phyloP scores from a whole-genome alignment of 2,113 vertebrate genomes.

The Podilymbus podiceps region DNA sequence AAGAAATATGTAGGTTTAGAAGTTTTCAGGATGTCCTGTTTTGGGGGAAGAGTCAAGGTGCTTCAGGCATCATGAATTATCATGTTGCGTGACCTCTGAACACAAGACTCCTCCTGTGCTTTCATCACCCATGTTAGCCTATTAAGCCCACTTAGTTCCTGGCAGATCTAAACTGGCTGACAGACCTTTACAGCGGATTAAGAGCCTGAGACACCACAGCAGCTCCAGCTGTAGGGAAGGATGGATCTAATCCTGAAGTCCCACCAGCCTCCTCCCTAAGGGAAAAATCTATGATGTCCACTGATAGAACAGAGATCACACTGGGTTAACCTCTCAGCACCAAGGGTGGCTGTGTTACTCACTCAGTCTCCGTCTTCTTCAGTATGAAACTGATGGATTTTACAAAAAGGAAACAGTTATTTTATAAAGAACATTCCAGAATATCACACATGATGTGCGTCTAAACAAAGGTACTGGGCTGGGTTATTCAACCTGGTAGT shows the following conservation, averaged over 20 bases:
- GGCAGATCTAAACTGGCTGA: background rate
- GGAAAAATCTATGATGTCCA: background rate
- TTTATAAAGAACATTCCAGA: background rate
- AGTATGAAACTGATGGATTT: background rate
- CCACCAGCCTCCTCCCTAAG: background rate
- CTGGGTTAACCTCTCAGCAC: background rate
- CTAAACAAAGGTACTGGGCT: background rate
- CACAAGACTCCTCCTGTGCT: rapidly evolving
- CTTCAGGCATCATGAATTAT: background rate
- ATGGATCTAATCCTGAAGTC: background rate
- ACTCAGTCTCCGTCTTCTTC: background rate
- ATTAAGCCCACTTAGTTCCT: background rate
- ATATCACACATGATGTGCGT: rapidly evolving
- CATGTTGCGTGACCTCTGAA: background rate
- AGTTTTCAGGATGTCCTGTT: background rate
- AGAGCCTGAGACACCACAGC: background rate
- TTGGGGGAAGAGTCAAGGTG: background rate
- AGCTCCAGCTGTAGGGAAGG: background rate
- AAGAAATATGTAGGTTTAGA: background rate
- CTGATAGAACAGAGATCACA: background rate
- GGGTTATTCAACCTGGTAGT: background rate
- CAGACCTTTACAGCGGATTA: background rate
- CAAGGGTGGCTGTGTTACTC: background rate
- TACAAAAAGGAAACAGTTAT: background rate
- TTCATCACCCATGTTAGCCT: background rate